These are phyloP conservation scores for Stenotaenia linearis DNA, from an alignment of 2,888 invertebrate species.

Conservation along the genomic window DNA sequence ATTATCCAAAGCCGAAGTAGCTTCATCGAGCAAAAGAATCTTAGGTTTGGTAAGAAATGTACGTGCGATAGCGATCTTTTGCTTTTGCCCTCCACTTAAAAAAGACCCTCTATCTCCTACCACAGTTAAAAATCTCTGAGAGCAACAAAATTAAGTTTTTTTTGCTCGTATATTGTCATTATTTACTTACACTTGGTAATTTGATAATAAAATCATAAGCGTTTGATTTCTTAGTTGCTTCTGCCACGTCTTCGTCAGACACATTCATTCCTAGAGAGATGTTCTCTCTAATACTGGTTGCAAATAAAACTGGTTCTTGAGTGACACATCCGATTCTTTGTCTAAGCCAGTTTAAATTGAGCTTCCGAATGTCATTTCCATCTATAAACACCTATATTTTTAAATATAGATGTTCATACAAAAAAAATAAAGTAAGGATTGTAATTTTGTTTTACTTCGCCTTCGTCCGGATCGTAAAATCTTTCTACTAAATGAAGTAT, in stretches of 20 bases:
- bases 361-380: slow-evolving; percentile 48
- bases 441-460: slow-evolving; percentile 46
- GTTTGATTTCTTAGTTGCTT: slow-evolving; percentile 66
- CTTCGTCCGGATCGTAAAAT: slow-evolving; percentile 61
- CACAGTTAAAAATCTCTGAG: slow-evolving; percentile 62
- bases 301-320: slow-evolving; percentile 60
- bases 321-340: slow-evolving; percentile 47
- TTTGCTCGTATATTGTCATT: background rate
- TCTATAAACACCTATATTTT: slow-evolving; percentile 47
- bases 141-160: slow-evolving; percentile 1
- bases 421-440: too few species aligned
- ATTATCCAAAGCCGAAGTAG: slow-evolving; percentile 76
- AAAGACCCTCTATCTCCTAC: slow-evolving; percentile 75
- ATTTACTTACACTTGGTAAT: slow-evolving; percentile 59
- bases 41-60: slow-evolving; percentile 60
- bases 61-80: slow-evolving; percentile 61
- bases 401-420: too few species aligned
- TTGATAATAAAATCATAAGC: slow-evolving; percentile 70
- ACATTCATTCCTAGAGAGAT: slow-evolving; percentile 49
- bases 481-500: slow-evolving; percentile 53
- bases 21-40: slow-evolving; percentile 65
- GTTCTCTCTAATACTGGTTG: slow-evolving; percentile 52
- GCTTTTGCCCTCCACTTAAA: slow-evolving; percentile 76
- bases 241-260: slow-evolving; percentile 57
- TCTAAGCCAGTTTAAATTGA: slow-evolving; percentile 52